Evolutionary conservation across 2,113 vertebrate genomes (phyloP), one percentile per base, ranked within the genome.

Genomic region (Scolopax mira): DNA sequence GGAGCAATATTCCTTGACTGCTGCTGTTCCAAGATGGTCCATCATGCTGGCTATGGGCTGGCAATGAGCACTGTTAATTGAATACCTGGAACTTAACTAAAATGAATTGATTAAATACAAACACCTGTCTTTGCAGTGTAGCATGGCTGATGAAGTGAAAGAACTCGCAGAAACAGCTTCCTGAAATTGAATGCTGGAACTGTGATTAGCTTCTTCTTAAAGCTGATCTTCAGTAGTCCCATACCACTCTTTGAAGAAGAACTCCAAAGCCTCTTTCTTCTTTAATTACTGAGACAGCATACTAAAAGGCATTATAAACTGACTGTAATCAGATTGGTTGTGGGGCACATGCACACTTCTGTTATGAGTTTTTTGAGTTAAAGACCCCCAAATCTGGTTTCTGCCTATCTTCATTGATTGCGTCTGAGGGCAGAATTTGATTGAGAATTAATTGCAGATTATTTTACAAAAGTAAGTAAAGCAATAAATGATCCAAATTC

Each of bases 171-270:
- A 88, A 95, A 75, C 3, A 11, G 37, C 84, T 88, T 73, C 54
- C 75, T 92, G 79, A 92, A 93, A 85, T 4, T 71, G 64, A 80
- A 66, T 2, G 27, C 44, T 71, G 89, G 88, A 93, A 83, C 35
- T 81, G 62, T 61, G 39, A 79, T 96, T 87, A 87, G 30, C 61
- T 90, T 93, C 70, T 93, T 91, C 75, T 96, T 93, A 75, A 93
- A 89, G 66, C 60, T 54, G n/a, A 72, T 96, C 52, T 86, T 71
- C 79, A 85, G 48, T 90, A 91, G 51, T 67, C 78, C 52, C 3
- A 17, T 88, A 44, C 60, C 30, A 10, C 70, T 93, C 81, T 94
- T 60, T 64, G 57, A 94, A 91, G 62, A 49, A 81, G 37, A 95
- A 89, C 90, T 72, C 80, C 79, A 88, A 96, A 94, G 73, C 39